Conservation (phyloP, 2,113 vertebrate species). For the Balaenoptera acutorostrata region DNA sequence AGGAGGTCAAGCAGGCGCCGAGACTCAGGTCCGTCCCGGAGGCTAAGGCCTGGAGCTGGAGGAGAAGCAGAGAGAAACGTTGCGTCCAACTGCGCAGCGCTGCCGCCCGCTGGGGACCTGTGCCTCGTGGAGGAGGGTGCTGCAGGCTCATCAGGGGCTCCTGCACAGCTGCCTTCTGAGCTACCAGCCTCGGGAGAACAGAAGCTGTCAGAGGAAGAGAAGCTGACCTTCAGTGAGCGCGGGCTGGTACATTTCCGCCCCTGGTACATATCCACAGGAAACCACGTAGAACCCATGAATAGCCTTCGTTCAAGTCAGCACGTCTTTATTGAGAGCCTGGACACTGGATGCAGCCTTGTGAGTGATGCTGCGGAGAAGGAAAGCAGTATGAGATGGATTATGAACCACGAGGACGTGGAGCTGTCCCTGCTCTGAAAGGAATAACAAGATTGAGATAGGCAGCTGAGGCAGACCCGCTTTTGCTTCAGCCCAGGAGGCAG, state of each 20-base stretch:
- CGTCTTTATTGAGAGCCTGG: neutral
- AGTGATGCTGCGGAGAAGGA: neutral
- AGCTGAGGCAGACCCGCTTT: neutral
- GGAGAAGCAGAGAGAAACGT: slow-evolving; percentile 88
- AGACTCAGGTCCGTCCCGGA: slow-evolving; percentile 81
- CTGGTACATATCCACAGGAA: neutral
- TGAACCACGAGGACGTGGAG: too few relatives aligned
- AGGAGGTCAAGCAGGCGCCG: slow-evolving; percentile 88
- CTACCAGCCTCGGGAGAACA: slow-evolving; percentile 86
- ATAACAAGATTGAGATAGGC: neutral
- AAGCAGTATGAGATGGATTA: neutral
- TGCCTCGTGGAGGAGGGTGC: slow-evolving; percentile 81
- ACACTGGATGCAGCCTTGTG: too few relatives aligned
- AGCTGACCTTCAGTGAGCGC: slow-evolving; percentile 84
- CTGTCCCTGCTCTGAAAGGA: neutral
- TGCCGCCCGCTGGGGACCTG: slow-evolving; percentile 90
- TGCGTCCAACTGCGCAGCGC: slow-evolving; percentile 85
- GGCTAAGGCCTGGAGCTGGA: slow-evolving; percentile 88
- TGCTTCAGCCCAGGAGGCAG: neutral
- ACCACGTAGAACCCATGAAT: neutral
- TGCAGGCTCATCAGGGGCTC: slow-evolving; percentile 84
- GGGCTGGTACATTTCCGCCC: slow-evolving; percentile 75
- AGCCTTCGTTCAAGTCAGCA: neutral
- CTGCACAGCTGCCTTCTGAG: slow-evolving; percentile 89
- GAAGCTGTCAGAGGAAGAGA: slow-evolving; percentile 85